Evolutionary conservation across 2,888 invertebrate genomes (phyloP), one percentile per base, ranked within the genome.

Genomic region (Cephus nigrinus): DNA sequence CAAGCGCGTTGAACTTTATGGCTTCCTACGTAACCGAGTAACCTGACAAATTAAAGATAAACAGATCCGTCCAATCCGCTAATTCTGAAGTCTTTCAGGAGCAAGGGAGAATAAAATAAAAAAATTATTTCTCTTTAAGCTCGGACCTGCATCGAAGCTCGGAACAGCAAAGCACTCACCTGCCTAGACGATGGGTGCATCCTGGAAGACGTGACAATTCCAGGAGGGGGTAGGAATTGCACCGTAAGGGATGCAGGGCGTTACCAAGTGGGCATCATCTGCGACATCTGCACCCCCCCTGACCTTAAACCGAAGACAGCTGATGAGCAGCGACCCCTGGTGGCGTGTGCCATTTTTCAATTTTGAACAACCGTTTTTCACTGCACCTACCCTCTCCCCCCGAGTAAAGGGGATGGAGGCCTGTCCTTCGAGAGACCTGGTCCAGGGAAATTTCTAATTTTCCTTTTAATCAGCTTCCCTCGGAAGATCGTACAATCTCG

Each of bases 291-390:
- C 40, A 40, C 15, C 40, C 40, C 40, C 40, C 15, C 15, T 40
- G 40, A 40, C 40, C 40, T 15, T 15, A 40, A 40, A 40, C 32
- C 69, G 77, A 78, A 83, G 84, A 85, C 87, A 88, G 88, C 86
- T 88, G 88, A 87, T 86, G 40, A 40, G 40, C 40, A 40, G 40
- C 40, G 15, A 40, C 84, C 81, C 15, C 30, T 40, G 72, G 69
- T 72, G 82, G 84, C 86, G 84, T 83, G 86, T 86, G 85, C 84
- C 85, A 84, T 80, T 83, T 85, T 87, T 83, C 85, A 82, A 84
- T 85, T 84, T 81, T 82, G 81, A 86, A 82, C 84, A 86, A 84
- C 81, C 75, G 77, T 77, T 72, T 74, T 30, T 68, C 68, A 68
- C 78, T 55, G 73, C 80, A 73, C 1, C 36, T 15, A 12, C 32